A percentile compares a stretch with the other conserved stretches of the same genome.
Conservation (phyloP, 1,140 invertebrate genomes). For the Cheumatopsyche charites region DNA sequence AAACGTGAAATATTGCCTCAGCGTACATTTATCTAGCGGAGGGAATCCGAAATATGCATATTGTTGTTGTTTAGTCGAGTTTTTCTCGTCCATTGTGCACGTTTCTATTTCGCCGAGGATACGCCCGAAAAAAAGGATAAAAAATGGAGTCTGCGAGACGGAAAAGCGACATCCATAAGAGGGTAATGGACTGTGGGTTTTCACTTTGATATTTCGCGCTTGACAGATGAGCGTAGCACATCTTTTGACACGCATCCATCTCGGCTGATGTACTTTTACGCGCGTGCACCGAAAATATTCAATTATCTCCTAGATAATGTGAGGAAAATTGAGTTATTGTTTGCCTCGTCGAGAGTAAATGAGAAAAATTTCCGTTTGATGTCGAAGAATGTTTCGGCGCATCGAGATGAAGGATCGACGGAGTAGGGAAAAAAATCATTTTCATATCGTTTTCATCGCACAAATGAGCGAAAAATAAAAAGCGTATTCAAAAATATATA, state of each 20-base stretch:
- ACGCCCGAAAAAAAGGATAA: background rate
- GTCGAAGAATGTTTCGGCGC: background rate
- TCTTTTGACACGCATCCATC: conserved; percentile 23
- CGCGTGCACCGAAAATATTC: too few species aligned
- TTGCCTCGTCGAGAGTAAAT: background rate
- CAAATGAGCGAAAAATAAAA: too few species aligned
- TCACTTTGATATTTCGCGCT: conserved; percentile 25
- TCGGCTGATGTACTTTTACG: background rate
- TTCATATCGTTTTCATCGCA: too few species aligned
- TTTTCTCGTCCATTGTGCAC: too few species aligned
- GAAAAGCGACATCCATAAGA: conserved; percentile 5
- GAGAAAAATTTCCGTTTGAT: background rate
- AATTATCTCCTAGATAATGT: background rate
- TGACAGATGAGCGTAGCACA: conserved; percentile 4
- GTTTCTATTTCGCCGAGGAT: background rate
- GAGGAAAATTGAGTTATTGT: background rate
- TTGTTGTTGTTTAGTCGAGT: too few species aligned
- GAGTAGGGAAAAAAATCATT: background rate
- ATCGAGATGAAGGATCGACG: background rate
- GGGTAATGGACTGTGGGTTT: conserved; percentile 16
- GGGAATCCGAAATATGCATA: too few species aligned
- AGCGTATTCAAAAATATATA: too few species aligned
- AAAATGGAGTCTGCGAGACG: background rate
- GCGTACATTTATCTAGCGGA: too few species aligned
- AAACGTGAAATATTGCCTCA: too few species aligned